phyloP scores from a whole-genome alignment of 2,113 vertebrate genomes.

The Neogobius melanostomus region DNA sequence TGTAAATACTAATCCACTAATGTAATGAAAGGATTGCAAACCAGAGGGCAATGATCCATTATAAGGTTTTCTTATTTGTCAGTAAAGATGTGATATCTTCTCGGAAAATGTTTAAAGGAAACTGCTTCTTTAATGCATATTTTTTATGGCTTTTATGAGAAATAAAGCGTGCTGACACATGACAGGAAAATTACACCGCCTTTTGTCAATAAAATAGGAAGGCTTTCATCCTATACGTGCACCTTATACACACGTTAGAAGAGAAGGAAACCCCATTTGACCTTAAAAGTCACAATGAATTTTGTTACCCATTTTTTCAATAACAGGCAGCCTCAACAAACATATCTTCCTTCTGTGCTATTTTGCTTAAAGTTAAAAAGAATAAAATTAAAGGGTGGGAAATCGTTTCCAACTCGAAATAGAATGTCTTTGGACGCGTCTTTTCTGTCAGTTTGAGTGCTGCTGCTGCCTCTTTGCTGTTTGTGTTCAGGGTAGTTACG shows the following conservation, averaged over 20 bases:
- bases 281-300: neutral
- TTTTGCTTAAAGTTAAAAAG: neutral
- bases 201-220: constrained; percentile 26
- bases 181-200: constrained; percentile 19
- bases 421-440: neutral
- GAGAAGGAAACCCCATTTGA: neutral
- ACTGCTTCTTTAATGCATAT: neutral
- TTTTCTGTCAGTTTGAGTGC: constrained; percentile 1
- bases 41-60: too few species aligned
- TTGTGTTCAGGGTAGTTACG: neutral
- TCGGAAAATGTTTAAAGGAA: neutral
- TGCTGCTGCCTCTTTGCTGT: neutral
- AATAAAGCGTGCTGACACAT: constrained; percentile 11
- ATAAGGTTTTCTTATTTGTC: too few species aligned
- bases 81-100: too few species aligned
- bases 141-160: constrained; percentile 1
- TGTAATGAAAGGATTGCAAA: too few species aligned
- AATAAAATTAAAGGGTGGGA: neutral
- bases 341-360: neutral
- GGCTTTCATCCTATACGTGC: neutral
- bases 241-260: neutral
- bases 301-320: neutral
- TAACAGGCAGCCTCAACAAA: neutral
- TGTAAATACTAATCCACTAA: too few species aligned
- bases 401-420: neutral